Evolutionary conservation across 1,140 invertebrate genomes (phyloP), one percentile per base, ranked within the genome.

Genomic region (Anoplolepis gracilipes): DNA sequence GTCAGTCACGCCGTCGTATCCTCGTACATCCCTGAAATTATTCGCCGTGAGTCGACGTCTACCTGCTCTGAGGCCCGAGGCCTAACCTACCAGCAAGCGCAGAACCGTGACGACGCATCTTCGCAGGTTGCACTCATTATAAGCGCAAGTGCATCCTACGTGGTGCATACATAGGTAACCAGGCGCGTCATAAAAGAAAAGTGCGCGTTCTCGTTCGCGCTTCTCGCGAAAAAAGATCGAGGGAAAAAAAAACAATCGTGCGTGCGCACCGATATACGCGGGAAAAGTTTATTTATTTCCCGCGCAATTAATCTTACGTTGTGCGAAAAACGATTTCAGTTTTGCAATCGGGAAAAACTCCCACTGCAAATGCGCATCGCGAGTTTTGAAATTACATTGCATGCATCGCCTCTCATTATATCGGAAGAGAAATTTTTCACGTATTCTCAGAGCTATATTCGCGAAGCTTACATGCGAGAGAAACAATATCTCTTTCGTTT

Each of bases 11-110:
- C 46, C 46, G 36, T 46, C 13, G 46, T 73, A 64, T 30, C 46
- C 86, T 75, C 85, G 85, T 42, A n/a, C 82, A 90, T 90, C 53
- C 84, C 89, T 90, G 81, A 89, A 90, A 90, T 89, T 89, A 90
- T 87, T 89, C 49, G 46, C 85, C 36, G 55, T 90, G 85, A 90
- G 59, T 90, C 75, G 70, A 82, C 57, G 49, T 16, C 77, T 55
- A 36, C 28, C 36, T 30, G 49, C 7, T 13, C 28, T 42, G 11
- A 62, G 25, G 28, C 2, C 30, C 22, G 33, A 36, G 33, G 22
- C 10, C n/a, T n/a, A n/a, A n/a, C n/a, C n/a, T n/a, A n/a, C n/a
- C 19, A 25, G 19, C 4, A 10, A 33, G 33, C 59, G 46, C 53
- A 30, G n/a, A 84, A 72, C 67, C 59, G 59, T 89, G 76, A 90